Conservation (phyloP, 2,888 invertebrate species). For the Adineta ricciae region DNA sequence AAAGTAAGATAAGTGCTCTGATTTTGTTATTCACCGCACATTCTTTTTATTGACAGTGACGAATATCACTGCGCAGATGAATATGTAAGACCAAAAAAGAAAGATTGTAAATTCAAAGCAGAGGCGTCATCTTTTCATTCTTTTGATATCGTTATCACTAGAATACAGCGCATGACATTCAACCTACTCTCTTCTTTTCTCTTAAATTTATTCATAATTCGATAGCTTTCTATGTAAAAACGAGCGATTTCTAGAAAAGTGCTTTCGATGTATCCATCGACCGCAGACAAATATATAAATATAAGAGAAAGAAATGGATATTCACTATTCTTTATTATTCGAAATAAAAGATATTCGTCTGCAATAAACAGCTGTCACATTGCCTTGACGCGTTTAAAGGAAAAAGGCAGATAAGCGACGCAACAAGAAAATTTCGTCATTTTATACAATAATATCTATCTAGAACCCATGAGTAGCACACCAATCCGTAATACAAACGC, state of each 20-base stretch:
- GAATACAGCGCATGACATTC: neutral
- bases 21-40: too few relatives aligned
- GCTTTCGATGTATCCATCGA: neutral
- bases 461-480: neutral
- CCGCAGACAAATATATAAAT: neutral
- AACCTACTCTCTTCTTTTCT: neutral
- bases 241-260: neutral
- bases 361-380: neutral
- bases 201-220: neutral
- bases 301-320: neutral
- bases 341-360: neutral
- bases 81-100: neutral
- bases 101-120: too few relatives aligned
- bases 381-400: neutral
- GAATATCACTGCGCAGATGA: neutral
- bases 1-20: too few relatives aligned
- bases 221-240: neutral
- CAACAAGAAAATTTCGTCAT: neutral
- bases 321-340: neutral
- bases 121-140: neutral
- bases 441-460: neutral
- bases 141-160: neutral
- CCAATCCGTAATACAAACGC: neutral
- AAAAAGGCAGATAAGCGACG: neutral
- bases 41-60: neutral